Percentiles rank a stretch among this genome's conserved stretches.
Conservation (phyloP, 2,113 vertebrate genomes). For the Pedionomus torquatus region DNA sequence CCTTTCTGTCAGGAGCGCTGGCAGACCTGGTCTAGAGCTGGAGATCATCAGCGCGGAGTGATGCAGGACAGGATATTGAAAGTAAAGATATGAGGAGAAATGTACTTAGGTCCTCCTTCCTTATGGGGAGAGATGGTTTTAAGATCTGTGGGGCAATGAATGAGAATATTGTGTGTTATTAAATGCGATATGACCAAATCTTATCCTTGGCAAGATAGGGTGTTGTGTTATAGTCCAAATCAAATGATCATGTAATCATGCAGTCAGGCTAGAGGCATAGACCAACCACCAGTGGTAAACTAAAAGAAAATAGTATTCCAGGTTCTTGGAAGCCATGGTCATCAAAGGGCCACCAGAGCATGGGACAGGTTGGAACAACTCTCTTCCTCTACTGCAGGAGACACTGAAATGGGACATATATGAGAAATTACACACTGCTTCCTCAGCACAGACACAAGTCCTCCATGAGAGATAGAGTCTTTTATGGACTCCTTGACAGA, state of each 20-base stretch:
- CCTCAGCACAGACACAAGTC: neutral
- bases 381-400: neutral
- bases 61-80: neutral
- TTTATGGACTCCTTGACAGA: neutral
- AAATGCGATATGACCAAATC: neutral
- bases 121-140: neutral
- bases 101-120: neutral
- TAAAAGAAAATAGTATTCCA: neutral
- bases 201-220: neutral
- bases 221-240: neutral
- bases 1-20: neutral
- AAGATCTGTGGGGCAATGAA: neutral
- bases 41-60: neutral
- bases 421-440: neutral
- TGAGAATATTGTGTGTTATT: neutral
- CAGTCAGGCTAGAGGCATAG: neutral
- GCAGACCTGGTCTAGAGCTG: neutral
- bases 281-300: neutral
- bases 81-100: neutral
- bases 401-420: neutral
- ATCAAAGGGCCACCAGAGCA: neutral
- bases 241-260: neutral
- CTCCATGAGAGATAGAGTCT: neutral
- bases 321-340: neutral
- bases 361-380: neutral